phyloP scores from a whole-genome alignment of 2,113 vertebrate species.

The Lasiurus borealis region DNA sequence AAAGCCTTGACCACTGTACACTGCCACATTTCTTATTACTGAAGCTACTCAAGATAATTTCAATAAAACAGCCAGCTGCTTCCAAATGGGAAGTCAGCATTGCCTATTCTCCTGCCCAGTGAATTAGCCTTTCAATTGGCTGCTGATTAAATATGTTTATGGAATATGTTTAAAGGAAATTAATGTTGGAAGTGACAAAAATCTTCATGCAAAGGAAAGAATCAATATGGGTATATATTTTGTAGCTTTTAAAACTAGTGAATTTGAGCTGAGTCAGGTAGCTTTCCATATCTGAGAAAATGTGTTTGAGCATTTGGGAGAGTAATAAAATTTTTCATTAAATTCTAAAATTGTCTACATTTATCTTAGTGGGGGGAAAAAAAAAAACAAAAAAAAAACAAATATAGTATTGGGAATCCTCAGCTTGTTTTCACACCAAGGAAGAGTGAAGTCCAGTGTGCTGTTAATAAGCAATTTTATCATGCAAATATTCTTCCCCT shows the following conservation, averaged over 20 bases:
- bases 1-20: background rate
- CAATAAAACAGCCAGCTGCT: slow-evolving; percentile 43
- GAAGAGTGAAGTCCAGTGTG: background rate
- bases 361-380: background rate
- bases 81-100: slow-evolving; percentile 38
- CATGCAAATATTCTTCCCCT: background rate
- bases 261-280: slow-evolving; percentile 14
- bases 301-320: background rate
- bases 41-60: slow-evolving; percentile 27
- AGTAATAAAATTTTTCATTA: slow-evolving; percentile 21
- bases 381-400: slow-evolving; percentile 7
- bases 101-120: slow-evolving; percentile 31
- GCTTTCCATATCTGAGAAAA: slow-evolving; percentile 18
- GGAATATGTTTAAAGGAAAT: slow-evolving; percentile 29
- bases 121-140: slow-evolving; percentile 40
- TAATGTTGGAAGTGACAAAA: slow-evolving; percentile 32
- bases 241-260: slow-evolving; percentile 4
- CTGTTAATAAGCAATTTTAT: slow-evolving; percentile 57
- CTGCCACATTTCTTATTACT: background rate
- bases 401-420: background rate
- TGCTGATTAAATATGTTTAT: slow-evolving; percentile 8
- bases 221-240: background rate
- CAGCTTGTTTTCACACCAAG: slow-evolving; percentile 39
- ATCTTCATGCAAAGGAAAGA: background rate
- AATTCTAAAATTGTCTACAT: slow-evolving; percentile 35